phyloP scores from a whole-genome alignment of 2,888 invertebrate genomes.

The Oxyscelio sp. region DNA sequence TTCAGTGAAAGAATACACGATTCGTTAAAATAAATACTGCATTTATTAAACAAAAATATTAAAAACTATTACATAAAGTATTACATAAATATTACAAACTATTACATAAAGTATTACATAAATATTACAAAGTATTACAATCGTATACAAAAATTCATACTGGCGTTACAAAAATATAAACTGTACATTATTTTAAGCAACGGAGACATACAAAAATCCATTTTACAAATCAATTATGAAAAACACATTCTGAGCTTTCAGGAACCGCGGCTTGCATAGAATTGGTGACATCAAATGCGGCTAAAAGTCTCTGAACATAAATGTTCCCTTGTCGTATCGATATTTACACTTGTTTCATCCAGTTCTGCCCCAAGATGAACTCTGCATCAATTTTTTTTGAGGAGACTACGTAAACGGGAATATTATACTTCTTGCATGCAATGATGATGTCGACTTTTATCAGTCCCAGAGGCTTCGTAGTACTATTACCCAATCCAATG shows the following conservation, averaged over 20 bases:
- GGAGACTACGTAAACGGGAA: background rate
- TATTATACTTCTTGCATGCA: background rate
- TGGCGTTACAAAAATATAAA: slow-evolving; percentile 9
- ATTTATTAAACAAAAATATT: no score
- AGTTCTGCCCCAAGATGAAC: background rate
- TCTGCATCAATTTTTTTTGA: background rate
- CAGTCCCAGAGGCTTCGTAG: background rate
- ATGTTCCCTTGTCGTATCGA: background rate
- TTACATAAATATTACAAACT: no score
- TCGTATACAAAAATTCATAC: slow-evolving; percentile 49
- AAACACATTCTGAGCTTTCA: no score
- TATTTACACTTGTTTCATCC: background rate
- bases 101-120: no score
- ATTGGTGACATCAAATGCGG: background rate
- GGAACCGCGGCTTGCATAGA: background rate
- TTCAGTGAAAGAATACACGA: no score
- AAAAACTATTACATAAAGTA: no score
- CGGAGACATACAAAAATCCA: no score
- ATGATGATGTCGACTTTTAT: background rate
- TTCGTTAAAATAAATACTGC: no score
- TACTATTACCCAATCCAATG: background rate
- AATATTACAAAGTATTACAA: no score
- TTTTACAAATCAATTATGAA: no score
- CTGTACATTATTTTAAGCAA: no score
- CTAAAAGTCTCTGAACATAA: background rate